Percentiles rank a stretch among this genome's conserved stretches.
Evolutionary conservation across 2,797 vertebrate genomes (phyloP).

Genomic region (Phoxinus dragarum): DNA sequence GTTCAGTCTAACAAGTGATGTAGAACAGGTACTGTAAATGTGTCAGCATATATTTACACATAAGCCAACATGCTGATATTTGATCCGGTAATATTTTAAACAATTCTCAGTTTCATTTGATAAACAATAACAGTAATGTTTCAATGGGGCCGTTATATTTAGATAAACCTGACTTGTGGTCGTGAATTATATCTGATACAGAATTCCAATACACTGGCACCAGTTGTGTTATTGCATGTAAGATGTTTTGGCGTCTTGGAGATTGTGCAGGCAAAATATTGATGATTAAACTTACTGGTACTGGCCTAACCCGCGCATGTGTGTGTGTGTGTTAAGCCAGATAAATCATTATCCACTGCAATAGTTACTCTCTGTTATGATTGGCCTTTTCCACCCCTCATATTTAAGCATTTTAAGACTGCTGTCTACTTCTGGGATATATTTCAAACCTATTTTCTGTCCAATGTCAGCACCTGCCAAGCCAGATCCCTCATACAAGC

Average conservation of each 20-base stretch:
- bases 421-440: constrained; percentile 1
- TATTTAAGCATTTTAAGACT: constrained; percentile 22
- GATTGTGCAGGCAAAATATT: constrained; percentile 29
- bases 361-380: constrained; percentile 15
- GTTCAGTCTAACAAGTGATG: constrained; percentile 29
- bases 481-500: neutral
- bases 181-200: neutral
- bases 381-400: constrained; percentile 12
- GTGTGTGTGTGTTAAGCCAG: constrained; percentile 8
- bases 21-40: constrained; percentile 26
- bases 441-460: constrained; percentile 25
- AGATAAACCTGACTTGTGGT: constrained; percentile 15
- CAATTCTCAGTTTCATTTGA: constrained; percentile 18
- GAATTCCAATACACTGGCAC: constrained; percentile 26
- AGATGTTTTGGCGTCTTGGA: neutral
- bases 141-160: constrained; percentile 8
- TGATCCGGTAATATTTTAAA: constrained; percentile 41
- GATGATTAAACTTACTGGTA: neutral
- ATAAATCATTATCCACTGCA: constrained; percentile 23
- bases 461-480: constrained; percentile 20
- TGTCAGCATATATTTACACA: constrained; percentile 21
- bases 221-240: constrained; percentile 17
- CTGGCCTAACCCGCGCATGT: constrained; percentile 2
- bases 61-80: constrained; percentile 11
- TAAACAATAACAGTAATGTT: constrained; percentile 22